Base-by-base conservation (phyloP, 2,888 invertebrate genomes). In the Branchellion lobata region DNA sequence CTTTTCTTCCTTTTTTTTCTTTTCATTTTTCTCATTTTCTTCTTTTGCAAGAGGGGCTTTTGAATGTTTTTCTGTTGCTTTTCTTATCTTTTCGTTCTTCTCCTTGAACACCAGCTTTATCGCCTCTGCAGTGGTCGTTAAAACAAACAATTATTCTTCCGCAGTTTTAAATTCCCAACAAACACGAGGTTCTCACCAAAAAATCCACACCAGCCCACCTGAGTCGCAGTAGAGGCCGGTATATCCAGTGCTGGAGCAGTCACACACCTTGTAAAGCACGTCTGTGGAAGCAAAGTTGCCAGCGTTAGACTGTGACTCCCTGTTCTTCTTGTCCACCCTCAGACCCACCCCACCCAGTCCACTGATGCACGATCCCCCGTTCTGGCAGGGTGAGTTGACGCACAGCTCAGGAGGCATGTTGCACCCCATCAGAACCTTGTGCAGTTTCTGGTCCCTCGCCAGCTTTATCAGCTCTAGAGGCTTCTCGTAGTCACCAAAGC, bases 161-260 rank as follows among this genome's bases (percentile, higher is more conserved):
- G n/a, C n/a, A n/a, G n/a, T n/a, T n/a, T n/a, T n/a, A n/a, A n/a
- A n/a, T n/a, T n/a, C n/a, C n/a, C n/a, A n/a, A n/a, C n/a, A n/a
- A n/a, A n/a, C n/a, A n/a, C n/a, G n/a, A n/a, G n/a, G n/a, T n/a
- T n/a, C n/a, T n/a, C n/a, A n/a, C n/a, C n/a, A n/a, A n/a, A n/a
- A n/a, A n/a, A n/a, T n/a, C n/a, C n/a, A n/a, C n/a, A n/a, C n/a
- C n/a, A n/a, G n/a, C n/a, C n/a, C 57, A 82, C 83, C 40, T 71
- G 51, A 33, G 18, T 80, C 78, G 34, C 83, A 83, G 18, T 65
- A 74, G 1, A 51, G 65, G 1, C 85, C 86, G 5, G 84, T 83
- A 80, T 83, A 86, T 1, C 81, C 82, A 0, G 86, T 86, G 18
- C 82, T 84, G 21, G 85, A 81, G 80, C 87, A 87, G 81, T 87